These are phyloP conservation scores for Epizoanthus scotinus DNA, from an alignment of 92 coral and sea anemone genomes.

Conservation along the genomic window DNA sequence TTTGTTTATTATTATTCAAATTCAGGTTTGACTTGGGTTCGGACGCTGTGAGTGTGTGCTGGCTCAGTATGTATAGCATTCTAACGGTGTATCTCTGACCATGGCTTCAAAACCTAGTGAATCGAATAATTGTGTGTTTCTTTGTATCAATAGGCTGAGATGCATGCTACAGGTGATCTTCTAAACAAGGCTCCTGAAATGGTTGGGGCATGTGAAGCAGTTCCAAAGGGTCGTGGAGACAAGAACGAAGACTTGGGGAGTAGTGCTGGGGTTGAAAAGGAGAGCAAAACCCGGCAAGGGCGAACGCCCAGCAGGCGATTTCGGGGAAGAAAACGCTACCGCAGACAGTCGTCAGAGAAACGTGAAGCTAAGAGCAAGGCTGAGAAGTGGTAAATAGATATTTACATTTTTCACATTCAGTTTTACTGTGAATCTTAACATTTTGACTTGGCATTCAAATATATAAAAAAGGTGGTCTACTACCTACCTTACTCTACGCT, in stretches of 20 bases:
- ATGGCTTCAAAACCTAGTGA: background rate
- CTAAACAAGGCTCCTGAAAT: constrained; percentile 4
- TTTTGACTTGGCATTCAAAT: too few relatives aligned
- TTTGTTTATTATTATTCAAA: too few relatives aligned
- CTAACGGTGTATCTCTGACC: background rate
- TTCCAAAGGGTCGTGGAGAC: constrained; percentile 1
- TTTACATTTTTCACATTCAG: too few relatives aligned
- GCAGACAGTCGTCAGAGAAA: constrained; percentile 15
- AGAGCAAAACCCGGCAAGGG: background rate
- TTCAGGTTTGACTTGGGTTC: too few relatives aligned
- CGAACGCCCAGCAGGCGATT: constrained; percentile 24
- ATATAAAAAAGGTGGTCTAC: too few relatives aligned
- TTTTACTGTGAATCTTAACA: too few relatives aligned
- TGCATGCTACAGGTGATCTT: background rate
- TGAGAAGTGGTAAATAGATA: constrained; percentile 21
- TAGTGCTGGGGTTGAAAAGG: background rate
- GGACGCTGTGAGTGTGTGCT: too few relatives aligned
- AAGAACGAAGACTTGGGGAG: background rate
- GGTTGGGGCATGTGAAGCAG: background rate
- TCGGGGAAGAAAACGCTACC: constrained; percentile 28
- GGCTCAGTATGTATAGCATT: background rate
- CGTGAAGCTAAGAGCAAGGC: constrained; percentile 19
- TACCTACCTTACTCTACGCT: too few relatives aligned
- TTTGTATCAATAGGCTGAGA: background rate
- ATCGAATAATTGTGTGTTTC: background rate